Evolutionary conservation across 2,888 invertebrate genomes (phyloP).

Genomic region (Dromius quadrimaculatus): DNA sequence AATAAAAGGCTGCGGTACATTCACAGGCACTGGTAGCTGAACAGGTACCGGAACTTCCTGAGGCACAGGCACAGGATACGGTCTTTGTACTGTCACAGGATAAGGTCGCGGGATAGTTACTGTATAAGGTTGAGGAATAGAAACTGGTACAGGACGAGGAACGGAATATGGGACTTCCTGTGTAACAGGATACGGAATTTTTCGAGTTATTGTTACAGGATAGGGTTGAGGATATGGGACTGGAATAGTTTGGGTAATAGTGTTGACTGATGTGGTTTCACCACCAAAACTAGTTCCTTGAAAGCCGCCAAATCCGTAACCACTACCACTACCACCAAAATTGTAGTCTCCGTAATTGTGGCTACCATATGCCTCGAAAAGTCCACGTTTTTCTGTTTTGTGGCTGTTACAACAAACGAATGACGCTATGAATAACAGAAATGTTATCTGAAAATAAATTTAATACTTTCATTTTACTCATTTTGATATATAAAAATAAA

Average conservation of each 20-base stretch:
- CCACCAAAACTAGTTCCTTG: constrained; percentile 51
- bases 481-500: too few relatives aligned
- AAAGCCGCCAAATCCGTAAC: constrained; percentile 22
- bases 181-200: constrained; percentile 69
- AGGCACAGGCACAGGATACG: constrained; percentile 65
- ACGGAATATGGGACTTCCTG: constrained; percentile 69
- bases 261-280: constrained; percentile 63
- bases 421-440: constrained; percentile 57
- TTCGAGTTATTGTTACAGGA: constrained; percentile 62
- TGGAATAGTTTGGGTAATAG: constrained; percentile 65
- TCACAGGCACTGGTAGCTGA: constrained; percentile 65
- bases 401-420: constrained; percentile 51
- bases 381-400: constrained; percentile 16
- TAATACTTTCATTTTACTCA: too few relatives aligned
- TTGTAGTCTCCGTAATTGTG: not conserved
- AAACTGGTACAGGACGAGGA: constrained; percentile 67
- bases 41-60: constrained; percentile 68
- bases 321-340: not conserved
- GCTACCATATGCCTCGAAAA: constrained; percentile 1
- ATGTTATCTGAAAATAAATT: constrained; percentile 54
- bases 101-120: constrained; percentile 63
- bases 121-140: constrained; percentile 63
- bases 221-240: constrained; percentile 69
- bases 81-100: constrained; percentile 63
- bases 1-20: constrained; percentile 70